Base-by-base conservation (phyloP, 2,888 invertebrate genomes). In the Cantharis nigra region DNA sequence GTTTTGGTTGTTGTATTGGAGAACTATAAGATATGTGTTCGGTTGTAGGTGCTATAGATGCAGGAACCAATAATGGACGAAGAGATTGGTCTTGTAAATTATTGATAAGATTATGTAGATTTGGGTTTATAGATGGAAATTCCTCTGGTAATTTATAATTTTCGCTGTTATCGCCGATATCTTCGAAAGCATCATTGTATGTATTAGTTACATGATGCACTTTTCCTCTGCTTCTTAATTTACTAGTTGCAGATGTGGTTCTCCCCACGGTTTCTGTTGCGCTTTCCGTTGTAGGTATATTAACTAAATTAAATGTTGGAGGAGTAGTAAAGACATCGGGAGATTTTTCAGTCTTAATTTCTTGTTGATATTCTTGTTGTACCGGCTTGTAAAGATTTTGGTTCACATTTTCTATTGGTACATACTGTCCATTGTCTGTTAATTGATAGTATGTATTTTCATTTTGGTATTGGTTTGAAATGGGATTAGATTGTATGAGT, bases 31-130 rank as follows among this genome's bases (percentile, higher is more conserved):
- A 9, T 13, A 13, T 30, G 18, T 77, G 75, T 71, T 81, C 80
- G 18, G 78, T 73, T 70, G 86, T 84, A 18, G 87, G 87, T 33
- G 85, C 85, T 71, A 88, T 79, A 14, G 87, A 80, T 18, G 85
- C 85, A 5, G 88, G 87, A 13, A 85, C 83, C 63, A 88, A 79
- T 70, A 88, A 81, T 14, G 86, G 85, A 69, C 87, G 82, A n/a
- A 88, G 84, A n/a, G 87, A 85, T 82, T 86, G 87, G 77, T 92
- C 92, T 81, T 92, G 89, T 33, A 93, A 86, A 30, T 91, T 91
- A 82, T 92, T 92, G 0, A 93, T 91, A 23, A 92, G 85, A 0
- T 91, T 91, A 1, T 92, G 92, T 28, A 92, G 87, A 80, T 91
- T 91, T 0, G 92, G 90, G 14, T 90, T 91, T 65, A 92, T 88